Percentiles rank a stretch among this genome's conserved stretches.
Conservation (phyloP, 2,888 invertebrate genomes). For the Phymatocera aterrima region DNA sequence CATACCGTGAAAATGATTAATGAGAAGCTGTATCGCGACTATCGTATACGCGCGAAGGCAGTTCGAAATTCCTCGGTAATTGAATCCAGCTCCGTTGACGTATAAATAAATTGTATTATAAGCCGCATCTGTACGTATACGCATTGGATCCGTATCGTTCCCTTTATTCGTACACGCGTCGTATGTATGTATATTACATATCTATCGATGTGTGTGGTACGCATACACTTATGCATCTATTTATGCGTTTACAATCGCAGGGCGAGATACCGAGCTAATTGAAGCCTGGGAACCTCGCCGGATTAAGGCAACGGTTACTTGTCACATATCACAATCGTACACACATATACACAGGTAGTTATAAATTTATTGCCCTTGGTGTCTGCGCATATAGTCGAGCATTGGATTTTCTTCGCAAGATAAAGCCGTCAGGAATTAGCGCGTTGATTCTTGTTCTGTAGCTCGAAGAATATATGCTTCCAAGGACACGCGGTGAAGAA, state of each 20-base stretch:
- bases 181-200: not conserved
- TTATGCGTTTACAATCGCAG: not conserved
- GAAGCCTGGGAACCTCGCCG: not conserved
- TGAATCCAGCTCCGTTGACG: slow-evolving; percentile 24
- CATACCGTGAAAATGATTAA: slow-evolving; percentile 13
- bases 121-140: slow-evolving; percentile 39
- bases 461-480: not conserved
- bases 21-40: not conserved
- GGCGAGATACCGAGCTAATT: not conserved
- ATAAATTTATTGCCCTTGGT: no score
- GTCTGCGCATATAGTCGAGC: not conserved
- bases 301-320: not conserved
- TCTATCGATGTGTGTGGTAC: not conserved
- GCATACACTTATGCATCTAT: not conserved
- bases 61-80: slow-evolving; percentile 32
- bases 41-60: not conserved
- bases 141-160: not conserved
- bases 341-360: not conserved
- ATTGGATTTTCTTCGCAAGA: not conserved
- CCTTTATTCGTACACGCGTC: not conserved
- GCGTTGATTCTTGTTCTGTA: not conserved
- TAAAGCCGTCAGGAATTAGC: not conserved
- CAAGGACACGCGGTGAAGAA: not conserved
- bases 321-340: no score
- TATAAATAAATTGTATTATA: not conserved